Evolutionary conservation across 2,113 vertebrate genomes (phyloP), one percentile per base, ranked within the genome.

Genomic region (Euleptes europaea): DNA sequence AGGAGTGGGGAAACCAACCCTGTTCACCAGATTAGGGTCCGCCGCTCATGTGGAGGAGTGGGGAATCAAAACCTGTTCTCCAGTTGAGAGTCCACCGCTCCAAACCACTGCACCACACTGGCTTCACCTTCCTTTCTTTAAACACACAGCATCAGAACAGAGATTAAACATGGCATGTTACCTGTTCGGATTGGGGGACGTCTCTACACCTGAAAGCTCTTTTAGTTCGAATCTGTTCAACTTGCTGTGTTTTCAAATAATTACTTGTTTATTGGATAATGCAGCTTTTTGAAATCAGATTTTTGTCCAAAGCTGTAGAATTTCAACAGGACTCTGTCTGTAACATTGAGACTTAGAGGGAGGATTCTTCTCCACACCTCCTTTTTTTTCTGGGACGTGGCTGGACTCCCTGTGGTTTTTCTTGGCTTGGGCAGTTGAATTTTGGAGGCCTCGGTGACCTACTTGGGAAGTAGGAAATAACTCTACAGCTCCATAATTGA

Each of bases 371-470:
- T 28, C 35, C 19, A 13, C 54, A 38, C 38, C 67, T 77, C 35
- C 47, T 51, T 35, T 51, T n/a, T 44, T 44, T 19, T 31, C 38
- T 84, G 65, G 74, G 91, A 92, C 89, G 71, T 84, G 51, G 76
- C 88, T 86, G 73, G 65, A 35, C 57, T 87, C 57, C 35, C 82
- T 91, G 35, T 86, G 89, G 67, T 92, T 90, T 83, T 54, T 81
- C 73, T 92, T 90, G 92, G 74, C 88, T 89, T 23, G 0, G 5
- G n/a, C 70, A 69, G 71, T 82, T 82, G 87, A 86, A 31, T 57
- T 72, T 15, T 73, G 91, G 70, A 84, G 74, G 42, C 44, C 83
- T 89, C 38, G 33, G 28, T 87, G 86, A 74, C 81, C 87, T 87
- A 44, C 0, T 82, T 84, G 82, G 54, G 60, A 90, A 92, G 77